phyloP scores from a whole-genome alignment of 92 coral and sea anemone species.

The Umimayanthus chanpuru region DNA sequence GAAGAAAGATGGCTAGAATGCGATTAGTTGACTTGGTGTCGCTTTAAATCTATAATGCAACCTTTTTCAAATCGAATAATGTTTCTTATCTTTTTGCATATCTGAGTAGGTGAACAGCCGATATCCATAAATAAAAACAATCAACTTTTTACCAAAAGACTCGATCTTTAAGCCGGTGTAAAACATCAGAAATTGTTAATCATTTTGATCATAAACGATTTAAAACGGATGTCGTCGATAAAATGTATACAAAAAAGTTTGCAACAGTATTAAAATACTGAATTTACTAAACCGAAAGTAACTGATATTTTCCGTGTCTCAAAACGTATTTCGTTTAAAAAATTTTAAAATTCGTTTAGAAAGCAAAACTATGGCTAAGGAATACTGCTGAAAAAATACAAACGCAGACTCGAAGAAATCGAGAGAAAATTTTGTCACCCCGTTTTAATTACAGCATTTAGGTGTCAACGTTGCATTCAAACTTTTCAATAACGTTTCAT shows the following conservation, averaged over 20 bases:
- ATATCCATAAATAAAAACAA: too few relatives aligned
- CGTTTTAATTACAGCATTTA: neutral
- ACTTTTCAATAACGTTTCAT: neutral
- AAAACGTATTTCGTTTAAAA: neutral
- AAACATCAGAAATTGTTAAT: neutral
- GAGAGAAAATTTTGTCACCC: neutral
- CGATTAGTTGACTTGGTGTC: neutral
- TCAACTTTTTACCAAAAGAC: too few relatives aligned
- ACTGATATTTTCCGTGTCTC: too few relatives aligned
- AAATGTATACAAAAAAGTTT: too few relatives aligned
- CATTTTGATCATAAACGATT: neutral
- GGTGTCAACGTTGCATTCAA: neutral
- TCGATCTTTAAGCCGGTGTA: neutral
- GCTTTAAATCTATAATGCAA: neutral
- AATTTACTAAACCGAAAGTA: neutral
- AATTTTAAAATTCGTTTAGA: neutral
- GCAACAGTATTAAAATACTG: neutral
- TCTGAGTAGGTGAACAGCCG: neutral
- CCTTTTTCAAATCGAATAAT: neutral
- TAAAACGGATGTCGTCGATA: neutral
- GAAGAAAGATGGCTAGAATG: neutral
- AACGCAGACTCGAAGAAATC: neutral
- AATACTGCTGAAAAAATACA: too few relatives aligned
- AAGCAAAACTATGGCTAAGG: neutral
- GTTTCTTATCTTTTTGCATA: neutral